Percentiles rank a stretch among this genome's conserved stretches.
These are phyloP conservation scores for Eupithecia centaureata DNA, from an alignment of 2,888 invertebrate species.

Conservation along the genomic window DNA sequence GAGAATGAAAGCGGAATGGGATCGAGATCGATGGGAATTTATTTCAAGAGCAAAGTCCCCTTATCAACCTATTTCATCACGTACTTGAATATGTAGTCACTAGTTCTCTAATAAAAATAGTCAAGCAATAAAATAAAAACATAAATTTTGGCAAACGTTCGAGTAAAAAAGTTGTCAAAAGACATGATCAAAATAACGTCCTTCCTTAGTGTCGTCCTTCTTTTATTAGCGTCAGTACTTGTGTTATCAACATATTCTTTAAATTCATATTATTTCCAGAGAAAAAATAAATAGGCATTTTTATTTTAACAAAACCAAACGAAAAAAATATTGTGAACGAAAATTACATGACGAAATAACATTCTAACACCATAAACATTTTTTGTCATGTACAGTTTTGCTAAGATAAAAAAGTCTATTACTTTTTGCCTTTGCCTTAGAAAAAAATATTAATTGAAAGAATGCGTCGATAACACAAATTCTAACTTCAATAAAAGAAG, in stretches of 20 bases:
- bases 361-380: background rate
- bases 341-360: background rate
- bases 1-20: background rate
- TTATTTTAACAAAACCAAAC: no score
- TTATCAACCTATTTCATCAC: background rate
- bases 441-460: background rate
- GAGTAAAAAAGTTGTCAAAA: background rate
- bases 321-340: no score
- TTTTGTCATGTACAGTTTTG: no score
- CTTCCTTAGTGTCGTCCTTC: no score
- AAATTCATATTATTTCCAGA: no score
- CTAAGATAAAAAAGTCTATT: background rate
- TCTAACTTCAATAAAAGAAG: background rate
- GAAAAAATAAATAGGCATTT: no score
- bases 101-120: background rate
- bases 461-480: background rate
- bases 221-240: no score
- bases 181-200: no score
- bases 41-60: background rate
- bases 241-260: no score
- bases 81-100: background rate
- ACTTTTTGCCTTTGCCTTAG: background rate
- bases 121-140: background rate
- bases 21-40: background rate
- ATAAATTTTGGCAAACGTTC: background rate